Evolutionary conservation across 2,888 invertebrate species (phyloP).

Genomic region (Platycheirus albimanus): DNA sequence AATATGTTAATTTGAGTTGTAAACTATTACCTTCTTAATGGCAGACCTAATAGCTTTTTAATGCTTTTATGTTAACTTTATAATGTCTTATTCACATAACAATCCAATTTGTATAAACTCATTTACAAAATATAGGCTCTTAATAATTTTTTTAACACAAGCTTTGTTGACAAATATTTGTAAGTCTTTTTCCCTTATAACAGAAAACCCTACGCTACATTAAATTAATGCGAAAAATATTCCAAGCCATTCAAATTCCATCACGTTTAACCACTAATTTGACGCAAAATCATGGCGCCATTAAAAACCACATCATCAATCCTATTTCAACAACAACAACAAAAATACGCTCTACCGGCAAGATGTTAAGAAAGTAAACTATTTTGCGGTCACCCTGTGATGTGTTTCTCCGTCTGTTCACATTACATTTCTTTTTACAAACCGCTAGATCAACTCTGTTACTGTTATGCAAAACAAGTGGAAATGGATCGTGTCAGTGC

Average conservation of each 20-base stretch:
- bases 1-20: too few species aligned
- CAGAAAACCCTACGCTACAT: too few species aligned
- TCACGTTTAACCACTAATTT: not conserved
- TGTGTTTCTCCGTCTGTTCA: slow-evolving; percentile 1
- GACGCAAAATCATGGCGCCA: slow-evolving; percentile 21
- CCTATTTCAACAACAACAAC: not conserved
- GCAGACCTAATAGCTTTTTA: too few species aligned
- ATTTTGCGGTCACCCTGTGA: slow-evolving; percentile 18
- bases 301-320: not conserved
- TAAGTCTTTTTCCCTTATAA: too few species aligned
- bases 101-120: too few species aligned
- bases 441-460: slow-evolving; percentile 14
- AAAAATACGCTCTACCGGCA: not conserved
- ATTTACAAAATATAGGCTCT: too few species aligned
- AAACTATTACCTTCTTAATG: too few species aligned
- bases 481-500: slow-evolving; percentile 74
- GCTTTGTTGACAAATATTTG: too few species aligned
- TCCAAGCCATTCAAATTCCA: slow-evolving; percentile 10
- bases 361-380: not conserved
- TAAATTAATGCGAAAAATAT: too few species aligned
- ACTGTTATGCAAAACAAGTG: slow-evolving; percentile 66
- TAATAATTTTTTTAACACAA: too few species aligned
- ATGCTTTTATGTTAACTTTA: too few species aligned
- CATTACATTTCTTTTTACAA: slow-evolving; percentile 16
- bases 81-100: too few species aligned